Evolutionary conservation across 2,113 vertebrate genomes (phyloP).

Genomic region (Dromas ardeola): DNA sequence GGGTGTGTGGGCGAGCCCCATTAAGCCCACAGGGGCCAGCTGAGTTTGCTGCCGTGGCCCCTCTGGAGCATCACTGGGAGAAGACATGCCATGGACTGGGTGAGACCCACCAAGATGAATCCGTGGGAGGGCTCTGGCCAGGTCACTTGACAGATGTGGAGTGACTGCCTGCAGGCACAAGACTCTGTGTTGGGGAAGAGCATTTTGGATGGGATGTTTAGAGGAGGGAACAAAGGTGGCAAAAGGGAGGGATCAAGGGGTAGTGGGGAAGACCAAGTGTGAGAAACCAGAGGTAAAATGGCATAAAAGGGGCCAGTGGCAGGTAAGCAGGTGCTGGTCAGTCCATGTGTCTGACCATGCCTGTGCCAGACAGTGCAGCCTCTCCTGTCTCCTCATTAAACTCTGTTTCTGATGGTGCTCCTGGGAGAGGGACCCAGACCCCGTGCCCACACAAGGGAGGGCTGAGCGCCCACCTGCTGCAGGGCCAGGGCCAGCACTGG

Average conservation of each 20-base stretch:
- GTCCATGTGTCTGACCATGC: no score
- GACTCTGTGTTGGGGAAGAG: neutral
- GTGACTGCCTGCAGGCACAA: neutral
- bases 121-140: neutral
- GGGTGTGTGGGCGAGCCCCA: accelerated
- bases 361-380: neutral
- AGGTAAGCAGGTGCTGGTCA: accelerated
- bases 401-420: neutral
- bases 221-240: neutral
- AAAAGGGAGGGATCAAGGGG: neutral
- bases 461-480: accelerated
- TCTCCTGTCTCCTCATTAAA: neutral
- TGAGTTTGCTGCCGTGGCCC: no score
- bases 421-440: neutral
- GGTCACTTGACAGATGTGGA: neutral
- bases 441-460: accelerated
- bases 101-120: neutral
- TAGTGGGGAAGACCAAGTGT: neutral
- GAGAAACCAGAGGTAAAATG: neutral
- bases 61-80: neutral
- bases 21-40: accelerated
- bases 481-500: accelerated
- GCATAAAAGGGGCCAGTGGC: neutral
- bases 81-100: neutral
- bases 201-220: neutral